Evolutionary conservation across 2,113 vertebrate genomes (phyloP).

Genomic region (Aleadryas rufinucha): DNA sequence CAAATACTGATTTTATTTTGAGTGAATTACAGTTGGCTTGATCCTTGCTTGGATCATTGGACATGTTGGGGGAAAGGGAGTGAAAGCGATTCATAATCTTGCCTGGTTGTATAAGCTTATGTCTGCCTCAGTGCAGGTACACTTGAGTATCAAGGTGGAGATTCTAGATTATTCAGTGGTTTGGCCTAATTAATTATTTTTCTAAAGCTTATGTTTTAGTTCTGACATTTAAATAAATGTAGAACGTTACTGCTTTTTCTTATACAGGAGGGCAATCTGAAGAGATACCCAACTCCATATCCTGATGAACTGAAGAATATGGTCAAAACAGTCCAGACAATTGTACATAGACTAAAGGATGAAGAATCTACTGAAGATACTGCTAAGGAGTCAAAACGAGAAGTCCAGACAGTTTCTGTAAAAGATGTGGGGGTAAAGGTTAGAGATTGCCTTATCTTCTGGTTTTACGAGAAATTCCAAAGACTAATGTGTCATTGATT

Average conservation of each 20-base stretch:
- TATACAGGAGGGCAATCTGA: constrained; percentile 92
- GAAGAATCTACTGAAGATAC: constrained; percentile 86
- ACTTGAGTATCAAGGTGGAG: neutral
- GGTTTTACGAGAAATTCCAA: neutral
- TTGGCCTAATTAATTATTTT: neutral
- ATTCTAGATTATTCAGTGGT: neutral
- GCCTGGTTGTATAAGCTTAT: neutral
- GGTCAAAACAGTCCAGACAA: constrained; percentile 98
- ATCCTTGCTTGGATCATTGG: neutral
- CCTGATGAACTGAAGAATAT: constrained; percentile 98
- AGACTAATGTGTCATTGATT: neutral
- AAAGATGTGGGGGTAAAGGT: constrained; percentile 91
- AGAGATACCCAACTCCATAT: constrained; percentile 96
- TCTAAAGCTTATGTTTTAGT: neutral
- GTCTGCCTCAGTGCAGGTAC: neutral
- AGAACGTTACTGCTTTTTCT: neutral
- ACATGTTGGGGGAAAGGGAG: neutral
- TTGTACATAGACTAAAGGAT: constrained; percentile 93
- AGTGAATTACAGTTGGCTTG: neutral
- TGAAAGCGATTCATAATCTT: neutral
- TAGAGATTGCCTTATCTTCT: constrained; percentile 15
- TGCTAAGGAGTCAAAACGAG: constrained; percentile 78
- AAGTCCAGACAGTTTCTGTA: constrained; percentile 81
- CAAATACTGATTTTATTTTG: neutral
- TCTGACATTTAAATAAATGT: neutral